Percentiles rank a stretch among this genome's conserved stretches.
Conservation (phyloP, 2,113 vertebrate genomes). For the Caloenas nicobarica region DNA sequence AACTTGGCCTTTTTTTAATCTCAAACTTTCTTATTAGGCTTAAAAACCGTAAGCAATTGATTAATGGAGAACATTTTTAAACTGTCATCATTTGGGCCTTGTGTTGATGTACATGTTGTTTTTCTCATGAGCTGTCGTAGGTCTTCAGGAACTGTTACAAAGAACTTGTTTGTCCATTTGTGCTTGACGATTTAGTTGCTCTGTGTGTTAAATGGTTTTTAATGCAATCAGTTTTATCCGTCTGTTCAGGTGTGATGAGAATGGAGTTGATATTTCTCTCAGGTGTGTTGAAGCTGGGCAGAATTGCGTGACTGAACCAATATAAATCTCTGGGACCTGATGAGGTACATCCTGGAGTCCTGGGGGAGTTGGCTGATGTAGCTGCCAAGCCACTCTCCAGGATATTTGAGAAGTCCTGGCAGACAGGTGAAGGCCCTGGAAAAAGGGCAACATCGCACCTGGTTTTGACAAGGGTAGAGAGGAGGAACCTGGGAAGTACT, state of each 20-base stretch:
- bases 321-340: too few species aligned
- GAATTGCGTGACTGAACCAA: background rate
- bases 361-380: too few species aligned
- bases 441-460: too few species aligned
- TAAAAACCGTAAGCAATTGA: background rate
- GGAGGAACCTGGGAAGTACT: too few species aligned
- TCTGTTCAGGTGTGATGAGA: background rate
- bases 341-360: too few species aligned
- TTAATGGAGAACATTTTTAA: background rate
- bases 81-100: background rate
- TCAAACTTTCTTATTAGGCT: background rate
- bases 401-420: too few species aligned
- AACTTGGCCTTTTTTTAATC: background rate
- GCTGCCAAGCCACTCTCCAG: too few species aligned
- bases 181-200: background rate
- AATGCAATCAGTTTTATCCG: too few species aligned
- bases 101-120: background rate
- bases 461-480: too few species aligned
- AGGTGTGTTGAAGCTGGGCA: background rate
- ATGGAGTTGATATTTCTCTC: background rate
- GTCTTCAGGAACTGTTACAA: background rate
- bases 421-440: too few species aligned
- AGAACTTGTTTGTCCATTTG: background rate
- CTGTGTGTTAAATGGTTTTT: too few species aligned
- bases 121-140: background rate